Percentiles rank a stretch among this genome's conserved stretches.
These are phyloP conservation scores for Cantharis rustica DNA, from an alignment of 2,888 invertebrate species.

Conservation along the genomic window DNA sequence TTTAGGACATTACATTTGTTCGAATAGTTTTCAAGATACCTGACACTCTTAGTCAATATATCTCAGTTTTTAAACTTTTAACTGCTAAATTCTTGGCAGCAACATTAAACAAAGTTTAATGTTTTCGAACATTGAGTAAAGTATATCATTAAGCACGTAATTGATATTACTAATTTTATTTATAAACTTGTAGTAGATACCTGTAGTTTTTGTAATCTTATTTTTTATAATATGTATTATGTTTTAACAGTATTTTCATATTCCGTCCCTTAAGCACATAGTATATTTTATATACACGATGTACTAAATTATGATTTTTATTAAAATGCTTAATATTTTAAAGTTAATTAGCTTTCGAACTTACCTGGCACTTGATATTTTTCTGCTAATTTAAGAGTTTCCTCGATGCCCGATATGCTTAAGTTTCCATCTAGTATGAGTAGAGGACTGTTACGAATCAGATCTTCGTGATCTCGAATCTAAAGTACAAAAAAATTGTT, in stretches of 20 bases:
- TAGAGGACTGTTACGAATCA: constrained; percentile 69
- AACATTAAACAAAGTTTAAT: background rate
- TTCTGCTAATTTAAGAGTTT: constrained; percentile 65
- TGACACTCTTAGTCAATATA: background rate
- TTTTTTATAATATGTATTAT: background rate
- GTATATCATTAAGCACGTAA: background rate
- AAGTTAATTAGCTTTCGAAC: constrained; percentile 37
- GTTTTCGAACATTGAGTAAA: background rate
- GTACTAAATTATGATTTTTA: background rate
- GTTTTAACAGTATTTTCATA: background rate
- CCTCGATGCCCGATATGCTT: constrained; percentile 68
- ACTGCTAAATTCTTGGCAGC: background rate
- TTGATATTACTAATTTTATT: background rate
- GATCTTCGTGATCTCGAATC: constrained; percentile 64
- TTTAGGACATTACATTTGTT: background rate
- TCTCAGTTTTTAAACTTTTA: background rate
- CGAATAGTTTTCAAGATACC: background rate
- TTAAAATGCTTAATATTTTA: constrained; percentile 1
- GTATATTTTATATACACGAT: background rate
- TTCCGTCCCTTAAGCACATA: background rate
- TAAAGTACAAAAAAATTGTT: constrained; percentile 46
- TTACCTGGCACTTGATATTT: constrained; percentile 71
- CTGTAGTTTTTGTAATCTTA: background rate
- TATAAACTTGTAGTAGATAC: background rate
- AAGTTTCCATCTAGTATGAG: constrained; percentile 87